These are phyloP conservation scores for Scomber colias DNA, from an alignment of 2,113 vertebrate genomes.

Conservation along the genomic window DNA sequence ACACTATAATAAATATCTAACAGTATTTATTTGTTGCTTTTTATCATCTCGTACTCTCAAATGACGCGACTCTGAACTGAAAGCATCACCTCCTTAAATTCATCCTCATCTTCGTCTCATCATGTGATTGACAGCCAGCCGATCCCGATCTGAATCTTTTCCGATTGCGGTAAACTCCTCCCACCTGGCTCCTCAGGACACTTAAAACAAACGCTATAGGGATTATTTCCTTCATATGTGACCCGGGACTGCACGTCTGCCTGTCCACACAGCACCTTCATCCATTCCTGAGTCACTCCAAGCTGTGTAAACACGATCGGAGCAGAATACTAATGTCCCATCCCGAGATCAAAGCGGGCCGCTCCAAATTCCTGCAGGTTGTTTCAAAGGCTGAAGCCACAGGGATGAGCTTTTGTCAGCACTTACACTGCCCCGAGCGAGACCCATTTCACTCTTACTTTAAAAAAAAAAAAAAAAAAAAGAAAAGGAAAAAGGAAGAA, in stretches of 20 bases:
- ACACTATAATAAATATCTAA: not conserved
- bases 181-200: conserved; percentile 45
- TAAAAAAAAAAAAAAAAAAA: not conserved
- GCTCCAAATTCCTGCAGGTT: conserved; percentile 73
- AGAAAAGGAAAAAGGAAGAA: no score
- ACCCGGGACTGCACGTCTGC: conserved; percentile 49
- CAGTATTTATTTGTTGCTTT: not conserved
- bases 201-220: conserved; percentile 53
- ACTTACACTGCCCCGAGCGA: conserved; percentile 48
- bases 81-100: not conserved
- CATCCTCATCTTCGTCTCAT: not conserved
- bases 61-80: not conserved
- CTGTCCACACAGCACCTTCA: conserved; percentile 65
- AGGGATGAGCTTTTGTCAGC: conserved; percentile 69
- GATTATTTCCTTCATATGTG: conserved; percentile 65
- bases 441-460: conserved; percentile 32
- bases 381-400: conserved; percentile 65
- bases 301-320: conserved; percentile 73
- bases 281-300: conserved; percentile 66
- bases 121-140: conserved; percentile 6
- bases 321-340: conserved; percentile 62
- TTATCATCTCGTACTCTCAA: not conserved
- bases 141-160: not conserved
- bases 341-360: conserved; percentile 68
- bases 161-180: conserved; percentile 14